Evolutionary conservation across 92 coral and sea anemone species (phyloP).

Genomic region (Porites lobata): DNA sequence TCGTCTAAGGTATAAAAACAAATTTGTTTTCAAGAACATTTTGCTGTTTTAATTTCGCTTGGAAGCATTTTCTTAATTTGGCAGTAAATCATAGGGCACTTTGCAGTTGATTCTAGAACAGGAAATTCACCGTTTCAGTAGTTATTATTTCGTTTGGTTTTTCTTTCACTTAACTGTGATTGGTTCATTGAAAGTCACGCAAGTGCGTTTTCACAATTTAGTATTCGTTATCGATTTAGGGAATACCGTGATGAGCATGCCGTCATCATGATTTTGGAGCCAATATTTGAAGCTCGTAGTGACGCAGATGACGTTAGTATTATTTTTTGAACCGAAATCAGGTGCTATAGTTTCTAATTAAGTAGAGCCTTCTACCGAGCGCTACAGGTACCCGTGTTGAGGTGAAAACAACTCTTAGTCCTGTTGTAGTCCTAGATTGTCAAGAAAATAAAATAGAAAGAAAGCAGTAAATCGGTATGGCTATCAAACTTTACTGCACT

Average conservation of each 20-base stretch:
- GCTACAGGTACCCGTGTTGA: slow-evolving; percentile 34
- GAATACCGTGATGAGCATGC: background rate
- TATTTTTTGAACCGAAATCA: background rate
- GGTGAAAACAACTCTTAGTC: slow-evolving; percentile 8
- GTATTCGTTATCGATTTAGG: background rate
- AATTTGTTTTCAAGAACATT: background rate
- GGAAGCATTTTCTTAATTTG: slow-evolving; percentile 6
- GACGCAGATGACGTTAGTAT: background rate
- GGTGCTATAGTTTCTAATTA: background rate
- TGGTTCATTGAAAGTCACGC: background rate
- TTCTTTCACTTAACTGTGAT: background rate
- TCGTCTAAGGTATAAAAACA: slow-evolving; percentile 14
- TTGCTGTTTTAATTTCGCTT: background rate
- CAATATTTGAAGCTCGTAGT: background rate
- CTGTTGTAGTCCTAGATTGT: background rate
- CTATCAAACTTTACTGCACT: too few relatives aligned
- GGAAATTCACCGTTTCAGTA: background rate
- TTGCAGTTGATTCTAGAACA: background rate
- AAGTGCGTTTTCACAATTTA: background rate
- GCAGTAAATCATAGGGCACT: background rate
- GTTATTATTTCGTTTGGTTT: background rate
- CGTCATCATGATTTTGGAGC: background rate
- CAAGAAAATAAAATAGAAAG: background rate
- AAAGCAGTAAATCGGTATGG: background rate
- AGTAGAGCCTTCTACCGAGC: background rate